Evolutionary conservation across 2,113 vertebrate genomes (phyloP).

Genomic region (Oreamnos americanus): DNA sequence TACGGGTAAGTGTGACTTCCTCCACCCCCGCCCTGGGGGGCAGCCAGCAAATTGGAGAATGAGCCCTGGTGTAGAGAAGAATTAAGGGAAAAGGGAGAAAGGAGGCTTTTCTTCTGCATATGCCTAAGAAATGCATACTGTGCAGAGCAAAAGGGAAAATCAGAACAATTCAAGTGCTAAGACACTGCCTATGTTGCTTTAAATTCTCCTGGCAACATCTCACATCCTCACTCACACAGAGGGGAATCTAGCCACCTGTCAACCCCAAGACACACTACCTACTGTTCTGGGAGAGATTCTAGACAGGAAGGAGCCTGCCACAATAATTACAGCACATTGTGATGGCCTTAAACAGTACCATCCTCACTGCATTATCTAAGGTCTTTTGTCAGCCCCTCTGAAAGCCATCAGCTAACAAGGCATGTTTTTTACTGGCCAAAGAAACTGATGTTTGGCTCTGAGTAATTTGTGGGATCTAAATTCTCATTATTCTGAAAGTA

Average conservation of each 20-base stretch:
- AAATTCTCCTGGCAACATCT: constrained; percentile 72
- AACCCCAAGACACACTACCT: constrained; percentile 72
- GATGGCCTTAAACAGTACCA: constrained; percentile 64
- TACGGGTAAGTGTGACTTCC: not conserved
- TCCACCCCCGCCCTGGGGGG: not conserved
- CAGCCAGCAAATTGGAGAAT: constrained; percentile 15
- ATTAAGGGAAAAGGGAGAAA: not conserved
- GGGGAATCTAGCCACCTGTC: constrained; percentile 74
- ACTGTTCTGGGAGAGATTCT: constrained; percentile 70
- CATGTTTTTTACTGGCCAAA: constrained; percentile 68
- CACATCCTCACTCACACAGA: constrained; percentile 61
- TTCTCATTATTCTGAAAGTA: constrained; percentile 70
- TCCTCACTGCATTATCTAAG: constrained; percentile 62
- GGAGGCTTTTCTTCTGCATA: constrained; percentile 14
- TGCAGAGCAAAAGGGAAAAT: not conserved
- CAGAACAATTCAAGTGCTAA: constrained; percentile 56
- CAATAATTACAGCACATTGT: constrained; percentile 69
- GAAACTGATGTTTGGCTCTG: constrained; percentile 67
- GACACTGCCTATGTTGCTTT: constrained; percentile 63
- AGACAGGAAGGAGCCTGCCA: constrained; percentile 75
- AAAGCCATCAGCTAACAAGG: constrained; percentile 68
- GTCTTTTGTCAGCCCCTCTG: constrained; percentile 68
- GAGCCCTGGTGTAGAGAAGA: constrained; percentile 30
- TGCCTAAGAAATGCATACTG: constrained; percentile 51
- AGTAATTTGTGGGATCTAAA: constrained; percentile 66